A percentile compares a stretch with the other conserved stretches of the same genome.
Evolutionary conservation across 2,888 invertebrate genomes (phyloP).

Genomic region (Scaptomyza tumidula): DNA sequence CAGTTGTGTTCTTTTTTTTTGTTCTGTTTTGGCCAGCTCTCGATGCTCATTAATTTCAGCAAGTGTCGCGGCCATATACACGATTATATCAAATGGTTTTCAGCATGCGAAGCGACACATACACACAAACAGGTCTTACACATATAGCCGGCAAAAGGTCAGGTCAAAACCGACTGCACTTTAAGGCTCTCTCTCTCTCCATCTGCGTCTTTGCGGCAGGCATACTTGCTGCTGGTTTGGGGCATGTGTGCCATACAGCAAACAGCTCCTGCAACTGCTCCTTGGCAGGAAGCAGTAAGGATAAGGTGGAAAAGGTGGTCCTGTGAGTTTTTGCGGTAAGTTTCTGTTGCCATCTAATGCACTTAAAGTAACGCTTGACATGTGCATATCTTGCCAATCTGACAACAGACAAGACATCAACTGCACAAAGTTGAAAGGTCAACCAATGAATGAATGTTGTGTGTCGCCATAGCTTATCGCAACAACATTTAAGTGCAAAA

Average conservation of each 20-base stretch:
- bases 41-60: slow-evolving; percentile 69
- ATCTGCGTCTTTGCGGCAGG: slow-evolving; percentile 16
- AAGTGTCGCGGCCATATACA: slow-evolving; percentile 51
- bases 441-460: slow-evolving; percentile 5
- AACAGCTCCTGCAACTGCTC: neutral
- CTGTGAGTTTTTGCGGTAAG: slow-evolving; percentile 31
- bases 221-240: slow-evolving; percentile 1
- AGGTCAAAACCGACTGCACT: slow-evolving; percentile 56
- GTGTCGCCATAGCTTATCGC: slow-evolving; percentile 24
- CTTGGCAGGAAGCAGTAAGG: slow-evolving; percentile 1
- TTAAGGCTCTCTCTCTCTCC: slow-evolving; percentile 25
- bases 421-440: slow-evolving; percentile 21
- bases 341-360: slow-evolving; percentile 42
- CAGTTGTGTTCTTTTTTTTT: neutral
- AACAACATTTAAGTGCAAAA: slow-evolving; percentile 2
- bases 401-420: slow-evolving; percentile 36
- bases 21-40: slow-evolving; percentile 19
- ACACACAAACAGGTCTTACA: neutral
- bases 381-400: slow-evolving; percentile 46
- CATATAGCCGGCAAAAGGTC: slow-evolving; percentile 46
- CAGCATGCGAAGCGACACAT: slow-evolving; percentile 44
- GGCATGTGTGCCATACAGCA: slow-evolving; percentile 16
- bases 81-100: slow-evolving; percentile 69
- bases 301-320: neutral
- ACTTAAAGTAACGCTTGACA: slow-evolving; percentile 52